Conservation (phyloP, 2,113 vertebrate species). For the Anguilla rostrata region DNA sequence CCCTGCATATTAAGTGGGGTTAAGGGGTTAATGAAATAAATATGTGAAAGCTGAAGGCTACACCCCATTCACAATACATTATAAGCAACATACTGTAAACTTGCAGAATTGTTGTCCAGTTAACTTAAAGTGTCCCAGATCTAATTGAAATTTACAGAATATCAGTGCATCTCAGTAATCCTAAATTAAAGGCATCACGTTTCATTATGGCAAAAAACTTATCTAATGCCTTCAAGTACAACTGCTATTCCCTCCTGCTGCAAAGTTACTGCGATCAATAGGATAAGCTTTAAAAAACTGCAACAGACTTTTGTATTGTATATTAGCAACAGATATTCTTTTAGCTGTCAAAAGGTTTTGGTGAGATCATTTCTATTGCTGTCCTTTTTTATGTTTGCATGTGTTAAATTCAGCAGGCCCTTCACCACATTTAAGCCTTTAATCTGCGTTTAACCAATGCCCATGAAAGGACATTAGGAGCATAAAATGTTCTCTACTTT, state of each 20-base stretch:
- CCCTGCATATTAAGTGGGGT: not conserved
- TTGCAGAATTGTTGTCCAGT: not conserved
- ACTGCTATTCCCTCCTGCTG: not conserved
- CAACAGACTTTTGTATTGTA: not conserved
- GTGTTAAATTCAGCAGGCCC: not conserved
- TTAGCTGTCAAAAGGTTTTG: not conserved
- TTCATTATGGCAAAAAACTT: not conserved
- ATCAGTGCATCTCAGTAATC: not conserved
- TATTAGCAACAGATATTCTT: not conserved
- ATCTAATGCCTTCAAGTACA: not conserved
- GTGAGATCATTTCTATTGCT: slow-evolving; percentile 4
- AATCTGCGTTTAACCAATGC: slow-evolving; percentile 1
- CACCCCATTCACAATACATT: not conserved
- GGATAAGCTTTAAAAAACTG: not conserved
- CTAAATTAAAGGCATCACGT: not conserved
- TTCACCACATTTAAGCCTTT: slow-evolving; percentile 1
- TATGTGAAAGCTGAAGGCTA: too few species aligned
- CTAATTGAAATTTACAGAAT: not conserved
- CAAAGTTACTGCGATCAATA: not conserved
- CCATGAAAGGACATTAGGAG: not conserved
- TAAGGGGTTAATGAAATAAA: not conserved
- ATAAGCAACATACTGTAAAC: not conserved
- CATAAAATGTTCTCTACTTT: not conserved
- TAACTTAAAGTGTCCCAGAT: not conserved
- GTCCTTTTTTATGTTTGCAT: not conserved